These are phyloP conservation scores for Pseudorhombus dupliciocellatus DNA, from an alignment of 2,113 vertebrate species.

Conservation along the genomic window DNA sequence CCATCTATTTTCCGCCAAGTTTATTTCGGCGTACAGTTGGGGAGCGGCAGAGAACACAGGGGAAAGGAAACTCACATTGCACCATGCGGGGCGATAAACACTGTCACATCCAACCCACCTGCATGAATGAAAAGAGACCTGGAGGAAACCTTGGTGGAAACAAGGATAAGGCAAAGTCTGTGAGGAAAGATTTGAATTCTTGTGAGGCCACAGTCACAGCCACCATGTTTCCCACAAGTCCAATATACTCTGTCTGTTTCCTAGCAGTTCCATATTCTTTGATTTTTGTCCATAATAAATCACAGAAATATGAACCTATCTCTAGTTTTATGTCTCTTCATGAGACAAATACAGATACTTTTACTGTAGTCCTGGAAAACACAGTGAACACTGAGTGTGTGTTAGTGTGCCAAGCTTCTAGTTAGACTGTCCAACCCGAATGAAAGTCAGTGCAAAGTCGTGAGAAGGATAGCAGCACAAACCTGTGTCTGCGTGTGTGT, in stretches of 20 bases:
- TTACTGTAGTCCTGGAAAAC: no score
- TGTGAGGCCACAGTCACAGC: background rate
- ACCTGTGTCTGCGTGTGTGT: conserved; percentile 13
- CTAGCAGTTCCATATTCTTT: no score
- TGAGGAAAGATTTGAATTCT: background rate
- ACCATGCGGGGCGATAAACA: background rate
- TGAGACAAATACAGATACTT: no score
- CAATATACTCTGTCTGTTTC: background rate
- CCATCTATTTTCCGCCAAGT: background rate
- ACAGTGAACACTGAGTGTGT: no score
- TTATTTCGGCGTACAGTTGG: background rate
- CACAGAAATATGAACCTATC: no score
- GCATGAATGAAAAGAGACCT: background rate
- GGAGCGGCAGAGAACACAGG: background rate
- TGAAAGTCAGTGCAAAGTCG: background rate
- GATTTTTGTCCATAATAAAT: no score
- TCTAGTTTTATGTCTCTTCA: no score
- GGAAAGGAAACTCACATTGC: background rate
- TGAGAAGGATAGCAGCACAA: background rate
- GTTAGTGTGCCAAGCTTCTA: no score
- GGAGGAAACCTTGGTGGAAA: background rate
- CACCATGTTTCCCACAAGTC: background rate
- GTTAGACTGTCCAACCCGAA: background rate
- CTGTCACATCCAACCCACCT: background rate
- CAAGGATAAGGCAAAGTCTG: background rate